A percentile compares a stretch with the other conserved stretches of the same genome.
phyloP scores from a whole-genome alignment of 2,797 vertebrate species.

The Molossus alvarezi region DNA sequence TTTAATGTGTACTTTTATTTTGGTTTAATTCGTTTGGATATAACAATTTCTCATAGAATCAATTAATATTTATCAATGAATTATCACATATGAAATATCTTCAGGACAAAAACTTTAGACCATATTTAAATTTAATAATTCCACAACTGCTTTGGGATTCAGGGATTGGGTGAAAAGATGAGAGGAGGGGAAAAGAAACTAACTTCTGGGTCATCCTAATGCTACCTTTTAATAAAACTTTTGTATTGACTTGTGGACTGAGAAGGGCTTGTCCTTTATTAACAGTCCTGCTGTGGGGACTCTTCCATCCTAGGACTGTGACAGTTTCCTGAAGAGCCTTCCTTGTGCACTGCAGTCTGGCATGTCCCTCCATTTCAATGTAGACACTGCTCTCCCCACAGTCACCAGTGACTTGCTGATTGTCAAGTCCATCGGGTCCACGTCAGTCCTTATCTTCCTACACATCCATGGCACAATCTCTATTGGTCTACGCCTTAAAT shows the following conservation, averaged over 20 bases:
- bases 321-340: neutral
- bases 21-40: neutral
- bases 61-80: slow-evolving; percentile 13
- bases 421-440: neutral
- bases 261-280: neutral
- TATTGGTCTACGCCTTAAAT: neutral
- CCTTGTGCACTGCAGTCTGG: neutral
- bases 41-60: neutral
- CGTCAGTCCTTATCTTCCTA: neutral
- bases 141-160: neutral
- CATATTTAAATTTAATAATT: neutral
- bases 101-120: neutral
- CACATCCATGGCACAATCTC: neutral
- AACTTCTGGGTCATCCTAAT: neutral
- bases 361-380: neutral
- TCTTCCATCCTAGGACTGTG: neutral
- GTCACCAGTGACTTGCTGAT: neutral
- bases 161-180: neutral
- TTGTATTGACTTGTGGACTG: neutral
- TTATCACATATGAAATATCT: neutral
- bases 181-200: neutral
- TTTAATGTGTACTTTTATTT: neutral
- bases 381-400: neutral
- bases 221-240: neutral
- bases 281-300: neutral